Evolutionary conservation across 2,113 vertebrate species (phyloP).

Genomic region (Rattus rattus): DNA sequence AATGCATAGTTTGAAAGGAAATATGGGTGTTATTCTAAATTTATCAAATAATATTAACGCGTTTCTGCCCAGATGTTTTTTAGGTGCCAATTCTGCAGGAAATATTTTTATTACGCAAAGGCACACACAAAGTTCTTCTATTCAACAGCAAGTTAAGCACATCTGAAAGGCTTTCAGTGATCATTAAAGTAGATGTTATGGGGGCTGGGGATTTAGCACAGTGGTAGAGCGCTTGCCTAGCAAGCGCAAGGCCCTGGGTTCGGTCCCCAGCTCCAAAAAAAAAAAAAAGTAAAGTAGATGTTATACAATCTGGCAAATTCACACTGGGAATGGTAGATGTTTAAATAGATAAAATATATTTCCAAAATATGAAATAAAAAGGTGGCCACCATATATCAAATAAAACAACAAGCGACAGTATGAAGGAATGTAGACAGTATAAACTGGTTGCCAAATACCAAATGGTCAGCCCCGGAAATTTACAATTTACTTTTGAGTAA

Average conservation of each 20-base stretch:
- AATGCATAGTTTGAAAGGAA: neutral
- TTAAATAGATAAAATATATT: slow-evolving; percentile 31
- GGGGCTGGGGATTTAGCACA: too few species aligned
- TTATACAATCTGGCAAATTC: slow-evolving; percentile 37
- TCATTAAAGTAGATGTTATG: slow-evolving; percentile 44
- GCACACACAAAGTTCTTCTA: neutral
- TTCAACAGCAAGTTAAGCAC: neutral
- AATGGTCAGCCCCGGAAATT: neutral
- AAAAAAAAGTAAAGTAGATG: neutral
- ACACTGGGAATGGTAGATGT: neutral
- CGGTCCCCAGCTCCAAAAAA: too few species aligned
- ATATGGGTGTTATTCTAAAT: neutral
- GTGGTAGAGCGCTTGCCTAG: too few species aligned
- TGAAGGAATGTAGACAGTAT: neutral
- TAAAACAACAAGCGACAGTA: neutral
- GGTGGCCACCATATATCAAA: neutral
- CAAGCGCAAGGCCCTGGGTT: too few species aligned
- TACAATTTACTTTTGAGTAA: neutral
- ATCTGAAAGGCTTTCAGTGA: slow-evolving; percentile 4
- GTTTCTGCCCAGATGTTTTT: neutral
- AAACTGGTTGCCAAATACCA: neutral
- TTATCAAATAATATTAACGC: slow-evolving; percentile 23
- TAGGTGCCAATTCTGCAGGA: neutral
- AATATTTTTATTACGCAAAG: neutral
- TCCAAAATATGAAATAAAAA: neutral